A percentile compares a stretch with the other conserved stretches of the same genome.
Conservation (phyloP, 2,888 invertebrate species). For the Drosophila atripex region DNA sequence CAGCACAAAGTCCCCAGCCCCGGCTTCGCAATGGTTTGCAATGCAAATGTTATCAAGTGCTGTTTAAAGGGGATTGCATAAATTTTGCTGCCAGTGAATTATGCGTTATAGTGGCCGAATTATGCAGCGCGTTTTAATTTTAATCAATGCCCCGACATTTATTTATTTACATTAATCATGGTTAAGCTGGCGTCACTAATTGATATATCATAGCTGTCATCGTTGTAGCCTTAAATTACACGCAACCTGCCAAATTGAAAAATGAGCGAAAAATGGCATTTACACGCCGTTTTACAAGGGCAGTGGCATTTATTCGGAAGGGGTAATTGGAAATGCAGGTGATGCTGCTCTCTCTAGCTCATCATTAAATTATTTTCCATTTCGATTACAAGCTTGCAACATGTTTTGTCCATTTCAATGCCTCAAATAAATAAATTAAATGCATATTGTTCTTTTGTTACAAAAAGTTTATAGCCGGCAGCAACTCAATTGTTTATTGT, state of each 20-base stretch:
- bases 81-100: slow-evolving; percentile 30
- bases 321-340: slow-evolving; percentile 31
- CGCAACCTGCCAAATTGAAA: slow-evolving; percentile 7
- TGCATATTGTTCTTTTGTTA: not conserved
- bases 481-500: too few relatives aligned
- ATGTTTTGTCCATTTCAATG: not conserved
- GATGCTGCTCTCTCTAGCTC: slow-evolving; percentile 12
- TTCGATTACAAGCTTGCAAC: slow-evolving; percentile 6
- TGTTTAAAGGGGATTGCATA: slow-evolving; percentile 43
- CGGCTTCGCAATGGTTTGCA: slow-evolving; percentile 50
- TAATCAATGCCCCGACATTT: slow-evolving; percentile 45
- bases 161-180: slow-evolving; percentile 52
- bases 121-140: slow-evolving; percentile 22
- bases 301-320: slow-evolving; percentile 17
- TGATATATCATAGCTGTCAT: slow-evolving; percentile 39
- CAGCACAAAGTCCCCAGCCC: not conserved
- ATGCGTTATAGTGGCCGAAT: slow-evolving; percentile 18
- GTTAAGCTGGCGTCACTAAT: slow-evolving; percentile 48
- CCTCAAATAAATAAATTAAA: too few relatives aligned
- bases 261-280: slow-evolving; percentile 39
- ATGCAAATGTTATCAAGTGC: slow-evolving; percentile 66
- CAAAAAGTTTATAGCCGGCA: too few relatives aligned
- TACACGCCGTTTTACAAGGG: slow-evolving; percentile 49
- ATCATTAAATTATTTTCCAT: slow-evolving; percentile 38
- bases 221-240: slow-evolving; percentile 34